Percentiles rank a stretch among this genome's conserved stretches.
phyloP scores from a whole-genome alignment of 2,113 vertebrate genomes.

The Cyanocitta stelleri region DNA sequence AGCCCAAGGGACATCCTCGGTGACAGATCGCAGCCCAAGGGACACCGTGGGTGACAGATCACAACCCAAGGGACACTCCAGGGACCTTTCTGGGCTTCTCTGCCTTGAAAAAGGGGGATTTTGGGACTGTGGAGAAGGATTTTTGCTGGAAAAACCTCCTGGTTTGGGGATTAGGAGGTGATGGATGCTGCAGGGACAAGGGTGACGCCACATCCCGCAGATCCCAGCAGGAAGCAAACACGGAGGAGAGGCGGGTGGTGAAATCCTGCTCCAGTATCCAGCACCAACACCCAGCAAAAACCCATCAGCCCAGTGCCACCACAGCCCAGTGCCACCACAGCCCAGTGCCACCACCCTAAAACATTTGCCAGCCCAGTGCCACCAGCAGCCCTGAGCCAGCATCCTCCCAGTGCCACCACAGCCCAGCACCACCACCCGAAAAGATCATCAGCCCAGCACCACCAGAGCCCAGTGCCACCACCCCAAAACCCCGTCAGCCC shows the following conservation, averaged over 20 bases:
- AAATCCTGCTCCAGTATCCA: background rate
- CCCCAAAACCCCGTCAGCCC: background rate
- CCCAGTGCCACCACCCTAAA: background rate
- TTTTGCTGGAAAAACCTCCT: background rate
- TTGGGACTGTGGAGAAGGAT: too few species aligned
- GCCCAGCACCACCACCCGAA: background rate
- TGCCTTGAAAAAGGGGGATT: background rate
- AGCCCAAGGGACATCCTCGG: background rate
- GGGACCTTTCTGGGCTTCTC: background rate
- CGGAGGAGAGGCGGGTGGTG: rapidly evolving
- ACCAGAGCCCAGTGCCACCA: background rate
- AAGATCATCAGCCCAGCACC: background rate
- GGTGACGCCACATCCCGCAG: rapidly evolving
- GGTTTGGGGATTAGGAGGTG: background rate
- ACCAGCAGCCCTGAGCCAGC: background rate
- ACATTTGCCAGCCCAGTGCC: background rate
- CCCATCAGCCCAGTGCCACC: background rate
- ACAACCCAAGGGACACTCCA: background rate
- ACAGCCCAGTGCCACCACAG: background rate
- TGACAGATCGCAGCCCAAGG: background rate
- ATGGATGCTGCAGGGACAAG: background rate
- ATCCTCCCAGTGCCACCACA: background rate
- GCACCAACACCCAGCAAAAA: background rate
- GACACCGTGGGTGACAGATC: background rate
- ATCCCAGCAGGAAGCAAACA: background rate